A percentile compares a stretch with the other conserved stretches of the same genome.
phyloP scores from a whole-genome alignment of 2,888 invertebrate genomes.

The Congeria kusceri region DNA sequence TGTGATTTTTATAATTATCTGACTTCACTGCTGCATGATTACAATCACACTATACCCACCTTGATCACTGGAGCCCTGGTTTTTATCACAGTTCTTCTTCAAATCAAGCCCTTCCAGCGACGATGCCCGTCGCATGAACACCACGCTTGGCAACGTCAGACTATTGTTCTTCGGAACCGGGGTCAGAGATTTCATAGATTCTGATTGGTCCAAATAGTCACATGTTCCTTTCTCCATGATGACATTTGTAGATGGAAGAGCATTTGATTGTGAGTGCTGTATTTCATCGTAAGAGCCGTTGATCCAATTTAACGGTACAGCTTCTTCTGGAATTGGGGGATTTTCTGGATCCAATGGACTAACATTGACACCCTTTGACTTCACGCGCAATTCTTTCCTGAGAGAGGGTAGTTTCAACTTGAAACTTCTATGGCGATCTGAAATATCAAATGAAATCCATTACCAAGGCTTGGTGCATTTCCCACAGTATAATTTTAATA shows the following conservation, averaged over 20 bases:
- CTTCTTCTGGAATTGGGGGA: slow-evolving; percentile 73
- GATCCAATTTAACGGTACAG: slow-evolving; percentile 77
- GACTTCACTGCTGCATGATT: too few species aligned
- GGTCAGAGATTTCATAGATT: slow-evolving; percentile 42
- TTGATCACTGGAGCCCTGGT: slow-evolving; percentile 42
- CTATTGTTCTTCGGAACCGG: slow-evolving; percentile 55
- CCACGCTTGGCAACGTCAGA: slow-evolving; percentile 39
- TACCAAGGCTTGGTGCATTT: too few species aligned
- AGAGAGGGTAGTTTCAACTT: slow-evolving; percentile 84
- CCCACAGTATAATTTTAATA: too few species aligned
- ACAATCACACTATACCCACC: too few species aligned
- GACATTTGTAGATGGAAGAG: slow-evolving; percentile 28
- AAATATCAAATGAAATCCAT: slow-evolving; percentile 12
- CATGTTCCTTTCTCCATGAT: slow-evolving; percentile 33
- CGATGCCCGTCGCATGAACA: slow-evolving; percentile 62
- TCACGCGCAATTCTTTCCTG: slow-evolving; percentile 78
- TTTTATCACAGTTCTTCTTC: slow-evolving; percentile 45
- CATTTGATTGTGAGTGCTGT: slow-evolving; percentile 47
- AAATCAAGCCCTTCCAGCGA: slow-evolving; percentile 70
- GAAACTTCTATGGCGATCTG: slow-evolving; percentile 84
- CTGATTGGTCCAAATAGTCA: slow-evolving; percentile 41
- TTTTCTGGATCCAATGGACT: slow-evolving; percentile 74
- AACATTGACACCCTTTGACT: slow-evolving; percentile 63
- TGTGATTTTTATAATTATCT: too few species aligned
- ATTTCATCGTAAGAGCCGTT: slow-evolving; percentile 56